Percentiles rank a stretch among this genome's conserved stretches.
Conservation (phyloP, 2,888 invertebrate genomes). For the Drosophila cognata region DNA sequence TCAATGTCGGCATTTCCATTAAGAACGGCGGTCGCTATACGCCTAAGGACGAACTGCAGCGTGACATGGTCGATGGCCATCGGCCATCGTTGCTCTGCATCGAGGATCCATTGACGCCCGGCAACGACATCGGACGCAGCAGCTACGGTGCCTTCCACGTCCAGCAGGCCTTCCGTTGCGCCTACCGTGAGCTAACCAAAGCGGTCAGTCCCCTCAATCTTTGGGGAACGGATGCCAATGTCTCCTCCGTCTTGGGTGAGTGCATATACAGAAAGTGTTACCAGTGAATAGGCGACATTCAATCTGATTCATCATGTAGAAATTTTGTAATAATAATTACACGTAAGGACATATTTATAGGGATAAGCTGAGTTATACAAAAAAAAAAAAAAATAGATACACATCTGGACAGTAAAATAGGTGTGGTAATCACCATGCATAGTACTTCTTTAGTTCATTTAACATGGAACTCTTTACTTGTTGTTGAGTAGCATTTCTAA, state of each 20-base stretch:
- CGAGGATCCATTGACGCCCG: slow-evolving; percentile 98
- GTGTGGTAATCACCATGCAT: neutral
- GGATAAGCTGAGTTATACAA: neutral
- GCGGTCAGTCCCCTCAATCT: slow-evolving; percentile 88
- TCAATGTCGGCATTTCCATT: slow-evolving; percentile 93
- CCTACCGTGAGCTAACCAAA: slow-evolving; percentile 93
- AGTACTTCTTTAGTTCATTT: neutral
- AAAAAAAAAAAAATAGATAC: neutral
- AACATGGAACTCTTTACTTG: neutral
- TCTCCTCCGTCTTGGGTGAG: slow-evolving; percentile 88
- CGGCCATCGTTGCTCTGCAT: slow-evolving; percentile 97
- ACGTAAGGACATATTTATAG: neutral
- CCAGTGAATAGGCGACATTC: neutral
- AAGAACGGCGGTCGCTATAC: slow-evolving; percentile 97
- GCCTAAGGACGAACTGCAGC: slow-evolving; percentile 96
- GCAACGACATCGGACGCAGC: slow-evolving; percentile 98
- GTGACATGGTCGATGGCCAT: slow-evolving; percentile 97
- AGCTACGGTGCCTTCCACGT: slow-evolving; percentile 92
- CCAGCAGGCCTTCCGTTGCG: slow-evolving; percentile 98
- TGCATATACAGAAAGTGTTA: slow-evolving; percentile 1
- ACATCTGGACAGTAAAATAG: too few species aligned
- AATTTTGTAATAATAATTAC: neutral
- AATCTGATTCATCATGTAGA: neutral
- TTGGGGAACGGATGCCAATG: slow-evolving; percentile 86
- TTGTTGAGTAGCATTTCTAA: neutral